Conservation (phyloP, 53 echinoderm and acorn worm genomes). For the Arbacia lixula region DNA sequence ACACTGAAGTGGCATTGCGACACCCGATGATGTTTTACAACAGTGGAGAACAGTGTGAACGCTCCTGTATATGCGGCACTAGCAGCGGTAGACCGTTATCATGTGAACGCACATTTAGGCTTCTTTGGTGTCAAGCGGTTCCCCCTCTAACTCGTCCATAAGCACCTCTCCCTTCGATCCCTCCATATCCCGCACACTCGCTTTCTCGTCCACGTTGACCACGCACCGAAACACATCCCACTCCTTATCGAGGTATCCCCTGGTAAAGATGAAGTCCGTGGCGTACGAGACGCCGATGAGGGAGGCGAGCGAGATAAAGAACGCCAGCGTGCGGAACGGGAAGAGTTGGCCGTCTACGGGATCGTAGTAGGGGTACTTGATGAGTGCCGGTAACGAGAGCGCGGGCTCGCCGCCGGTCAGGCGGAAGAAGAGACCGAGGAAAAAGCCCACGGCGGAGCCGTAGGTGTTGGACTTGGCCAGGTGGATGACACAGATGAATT, state of each 20-base stretch:
- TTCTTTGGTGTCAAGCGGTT: too few relatives aligned
- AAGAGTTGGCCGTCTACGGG: conserved; percentile 71
- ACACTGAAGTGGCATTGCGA: too few relatives aligned
- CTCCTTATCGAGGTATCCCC: conserved; percentile 31
- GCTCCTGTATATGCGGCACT: too few relatives aligned
- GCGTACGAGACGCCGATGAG: conserved; percentile 69
- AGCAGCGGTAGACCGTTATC: too few relatives aligned
- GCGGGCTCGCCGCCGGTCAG: conserved; percentile 69
- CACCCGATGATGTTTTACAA: too few relatives aligned
- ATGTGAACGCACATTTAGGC: too few relatives aligned
- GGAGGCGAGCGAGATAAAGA: conserved; percentile 53
- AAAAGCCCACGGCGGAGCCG: conserved; percentile 69
- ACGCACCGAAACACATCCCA: conserved; percentile 74
- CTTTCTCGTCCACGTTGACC: conserved; percentile 10
- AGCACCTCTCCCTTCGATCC: too few relatives aligned
- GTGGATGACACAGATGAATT: conserved; percentile 61
- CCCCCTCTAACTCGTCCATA: too few relatives aligned
- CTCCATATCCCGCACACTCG: too few relatives aligned
- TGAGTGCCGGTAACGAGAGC: conserved; percentile 62
- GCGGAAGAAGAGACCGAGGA: conserved; percentile 70
- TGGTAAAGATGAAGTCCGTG: conserved; percentile 60
- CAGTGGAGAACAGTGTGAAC: too few relatives aligned
- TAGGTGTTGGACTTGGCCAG: conserved; percentile 73
- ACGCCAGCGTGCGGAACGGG: conserved; percentile 77
- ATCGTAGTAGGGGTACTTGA: conserved; percentile 78